A percentile compares a stretch with the other conserved stretches of the same genome.
These are phyloP conservation scores for Amaurobius ferox DNA, from an alignment of 2,888 invertebrate species.

Conservation along the genomic window DNA sequence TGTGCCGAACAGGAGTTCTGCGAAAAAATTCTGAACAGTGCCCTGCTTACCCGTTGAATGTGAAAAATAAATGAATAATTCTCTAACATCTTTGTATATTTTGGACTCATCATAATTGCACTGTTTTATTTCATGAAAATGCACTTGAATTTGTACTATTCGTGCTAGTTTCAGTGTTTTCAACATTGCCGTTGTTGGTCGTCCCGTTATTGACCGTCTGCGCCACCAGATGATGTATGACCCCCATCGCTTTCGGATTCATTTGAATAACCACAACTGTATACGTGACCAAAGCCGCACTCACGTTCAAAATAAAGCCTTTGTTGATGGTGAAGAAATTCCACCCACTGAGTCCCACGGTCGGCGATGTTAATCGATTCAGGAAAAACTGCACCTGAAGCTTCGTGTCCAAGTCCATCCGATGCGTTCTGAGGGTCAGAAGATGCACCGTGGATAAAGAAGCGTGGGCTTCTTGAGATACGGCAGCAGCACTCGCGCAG, in stretches of 20 bases:
- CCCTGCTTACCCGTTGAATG: too few relatives aligned
- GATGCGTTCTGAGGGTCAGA: constrained; percentile 64
- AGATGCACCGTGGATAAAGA: constrained; percentile 68
- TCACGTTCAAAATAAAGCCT: constrained; percentile 74
- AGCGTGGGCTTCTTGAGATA: constrained; percentile 71
- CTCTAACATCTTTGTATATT: too few relatives aligned
- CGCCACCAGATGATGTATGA: constrained; percentile 71
- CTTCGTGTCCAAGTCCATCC: constrained; percentile 71
- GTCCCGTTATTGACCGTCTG: constrained; percentile 68
- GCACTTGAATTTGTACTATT: constrained; percentile 60
- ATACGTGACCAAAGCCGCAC: constrained; percentile 74
- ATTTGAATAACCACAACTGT: constrained; percentile 74
- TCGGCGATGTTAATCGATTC: constrained; percentile 59
- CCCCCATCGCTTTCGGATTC: constrained; percentile 73
- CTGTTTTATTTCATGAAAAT: constrained; percentile 12
- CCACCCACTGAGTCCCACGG: constrained; percentile 73
- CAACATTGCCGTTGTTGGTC: constrained; percentile 21
- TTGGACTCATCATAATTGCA: too few relatives aligned
- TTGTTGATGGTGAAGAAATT: constrained; percentile 74
- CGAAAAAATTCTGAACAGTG: too few relatives aligned
- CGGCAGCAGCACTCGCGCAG: constrained; percentile 68
- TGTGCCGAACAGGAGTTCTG: too few relatives aligned
- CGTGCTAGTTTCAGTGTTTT: constrained; percentile 37
- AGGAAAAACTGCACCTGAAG: constrained; percentile 67
- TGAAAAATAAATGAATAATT: too few relatives aligned